Percentiles rank a stretch among this genome's conserved stretches.
Evolutionary conservation across 2,797 vertebrate species (phyloP).

Genomic region (Anableps anableps): DNA sequence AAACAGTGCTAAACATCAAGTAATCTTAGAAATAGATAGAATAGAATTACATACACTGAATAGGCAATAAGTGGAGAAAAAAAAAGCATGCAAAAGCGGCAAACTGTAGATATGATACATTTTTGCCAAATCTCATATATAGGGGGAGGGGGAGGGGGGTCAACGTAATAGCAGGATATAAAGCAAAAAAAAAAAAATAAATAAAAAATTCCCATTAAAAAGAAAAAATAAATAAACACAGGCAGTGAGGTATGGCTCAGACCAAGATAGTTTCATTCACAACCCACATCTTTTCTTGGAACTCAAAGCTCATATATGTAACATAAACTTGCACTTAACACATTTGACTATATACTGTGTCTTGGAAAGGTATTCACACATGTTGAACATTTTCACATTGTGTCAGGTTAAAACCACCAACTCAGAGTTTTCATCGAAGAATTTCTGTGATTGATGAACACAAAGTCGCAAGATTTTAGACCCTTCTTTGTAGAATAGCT

Average conservation of each 20-base stretch:
- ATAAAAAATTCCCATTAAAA: background rate
- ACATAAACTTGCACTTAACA: background rate
- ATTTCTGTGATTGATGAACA: background rate
- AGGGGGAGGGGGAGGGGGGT: background rate
- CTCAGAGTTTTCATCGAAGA: background rate
- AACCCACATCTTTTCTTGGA: background rate
- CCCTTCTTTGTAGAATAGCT: background rate
- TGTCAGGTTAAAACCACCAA: background rate
- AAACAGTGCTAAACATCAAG: constrained; percentile 36
- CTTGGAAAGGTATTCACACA: background rate
- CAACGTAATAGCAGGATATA: background rate
- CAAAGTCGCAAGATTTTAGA: background rate
- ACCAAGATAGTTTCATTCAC: background rate
- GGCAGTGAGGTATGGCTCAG: background rate
- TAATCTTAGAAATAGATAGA: constrained; percentile 25
- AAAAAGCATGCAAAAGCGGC: background rate
- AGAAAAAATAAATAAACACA: background rate
- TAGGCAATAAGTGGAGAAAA: background rate
- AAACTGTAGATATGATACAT: constrained; percentile 18
- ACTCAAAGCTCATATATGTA: too few relatives aligned
- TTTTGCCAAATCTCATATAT: background rate
- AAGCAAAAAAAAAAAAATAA: background rate
- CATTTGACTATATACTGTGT: background rate
- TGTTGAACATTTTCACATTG: background rate
- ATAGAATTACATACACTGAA: constrained; percentile 12